phyloP scores from a whole-genome alignment of 2,113 vertebrate species.

The Clarias macrocephalus region DNA sequence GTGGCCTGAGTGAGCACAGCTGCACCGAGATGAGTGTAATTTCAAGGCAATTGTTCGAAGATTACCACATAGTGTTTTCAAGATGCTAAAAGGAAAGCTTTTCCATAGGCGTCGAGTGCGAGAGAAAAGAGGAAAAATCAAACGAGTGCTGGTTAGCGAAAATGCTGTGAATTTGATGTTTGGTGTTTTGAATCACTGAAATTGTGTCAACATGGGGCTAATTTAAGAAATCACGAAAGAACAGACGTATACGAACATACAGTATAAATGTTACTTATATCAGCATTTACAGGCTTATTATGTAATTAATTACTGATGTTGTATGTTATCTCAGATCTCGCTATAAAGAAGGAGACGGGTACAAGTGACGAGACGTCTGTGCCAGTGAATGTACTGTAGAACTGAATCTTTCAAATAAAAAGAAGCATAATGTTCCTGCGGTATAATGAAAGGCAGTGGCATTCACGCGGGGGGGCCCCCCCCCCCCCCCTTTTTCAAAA shows the following conservation, averaged over 20 bases:
- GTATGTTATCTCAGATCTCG: background rate
- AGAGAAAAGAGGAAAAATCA: background rate
- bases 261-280: background rate
- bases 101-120: background rate
- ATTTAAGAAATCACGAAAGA: background rate
- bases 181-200: background rate
- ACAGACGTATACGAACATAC: background rate
- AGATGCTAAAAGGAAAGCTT: background rate
- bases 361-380: background rate
- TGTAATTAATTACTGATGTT: background rate
- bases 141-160: background rate
- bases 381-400: background rate
- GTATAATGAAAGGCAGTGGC: background rate
- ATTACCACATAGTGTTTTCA: background rate
- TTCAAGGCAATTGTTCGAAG: background rate
- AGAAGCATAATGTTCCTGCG: background rate
- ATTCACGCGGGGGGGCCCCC: too few species aligned
- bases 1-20: background rate
- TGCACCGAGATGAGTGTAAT: background rate
- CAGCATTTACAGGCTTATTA: background rate
- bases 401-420: background rate
- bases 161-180: background rate
- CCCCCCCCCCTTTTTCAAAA: background rate
- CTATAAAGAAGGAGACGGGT: background rate
- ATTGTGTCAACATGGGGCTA: background rate